phyloP scores from a whole-genome alignment of 2,888 invertebrate species.

The Ernsta delagoae region DNA sequence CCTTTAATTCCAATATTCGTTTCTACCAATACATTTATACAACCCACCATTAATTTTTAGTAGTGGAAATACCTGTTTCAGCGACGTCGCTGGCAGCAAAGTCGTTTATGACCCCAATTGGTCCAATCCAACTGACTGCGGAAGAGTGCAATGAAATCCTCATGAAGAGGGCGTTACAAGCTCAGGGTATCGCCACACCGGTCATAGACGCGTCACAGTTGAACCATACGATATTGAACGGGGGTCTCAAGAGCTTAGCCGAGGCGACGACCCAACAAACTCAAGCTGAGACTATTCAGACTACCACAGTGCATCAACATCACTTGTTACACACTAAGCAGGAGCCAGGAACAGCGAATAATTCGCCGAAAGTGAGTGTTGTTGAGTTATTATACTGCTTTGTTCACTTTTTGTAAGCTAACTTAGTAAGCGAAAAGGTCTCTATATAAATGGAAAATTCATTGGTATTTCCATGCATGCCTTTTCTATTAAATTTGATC shows the following conservation, averaged over 20 bases:
- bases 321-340: constrained; percentile 83
- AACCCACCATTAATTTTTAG: constrained; percentile 38
- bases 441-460: too few species aligned
- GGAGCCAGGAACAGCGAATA: constrained; percentile 85
- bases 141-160: constrained; percentile 92
- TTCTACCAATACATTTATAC: not conserved
- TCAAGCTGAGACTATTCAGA: constrained; percentile 70
- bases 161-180: constrained; percentile 90
- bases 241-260: constrained; percentile 69
- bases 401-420: too few species aligned
- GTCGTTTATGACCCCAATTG: constrained; percentile 89
- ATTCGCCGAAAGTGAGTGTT: constrained; percentile 77
- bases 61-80: constrained; percentile 51
- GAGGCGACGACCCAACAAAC: constrained; percentile 68
- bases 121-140: constrained; percentile 89
- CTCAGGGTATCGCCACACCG: constrained; percentile 82
- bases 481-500: too few species aligned
- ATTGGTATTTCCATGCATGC: too few species aligned
- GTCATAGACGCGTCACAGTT: constrained; percentile 79
- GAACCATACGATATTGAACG: constrained; percentile 75
- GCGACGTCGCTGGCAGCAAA: constrained; percentile 78
- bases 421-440: too few species aligned
- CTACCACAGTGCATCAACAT: constrained; percentile 70
- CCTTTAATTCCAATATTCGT: not conserved
- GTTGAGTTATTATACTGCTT: too few species aligned